phyloP scores from a whole-genome alignment of 2,113 vertebrate species.

The Trichechus manatus region DNA sequence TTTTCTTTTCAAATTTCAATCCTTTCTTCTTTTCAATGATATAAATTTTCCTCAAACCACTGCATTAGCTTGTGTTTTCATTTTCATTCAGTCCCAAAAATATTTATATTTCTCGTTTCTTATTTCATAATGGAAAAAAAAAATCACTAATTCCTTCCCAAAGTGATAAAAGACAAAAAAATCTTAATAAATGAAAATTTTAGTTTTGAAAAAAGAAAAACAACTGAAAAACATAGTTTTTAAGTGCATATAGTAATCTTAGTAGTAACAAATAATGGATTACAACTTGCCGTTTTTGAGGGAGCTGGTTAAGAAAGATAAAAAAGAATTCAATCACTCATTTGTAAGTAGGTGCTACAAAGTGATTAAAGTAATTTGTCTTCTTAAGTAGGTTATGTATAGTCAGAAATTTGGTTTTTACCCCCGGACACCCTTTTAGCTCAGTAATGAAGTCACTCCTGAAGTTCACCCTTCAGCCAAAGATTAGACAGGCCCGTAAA shows the following conservation, averaged over 20 bases:
- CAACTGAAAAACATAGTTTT: neutral
- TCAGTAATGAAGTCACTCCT: too few relatives aligned
- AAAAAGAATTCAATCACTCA: constrained; percentile 25
- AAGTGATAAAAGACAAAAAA: neutral
- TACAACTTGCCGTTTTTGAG: neutral
- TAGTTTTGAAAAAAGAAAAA: neutral
- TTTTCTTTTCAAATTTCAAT: neutral
- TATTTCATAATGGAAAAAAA: neutral
- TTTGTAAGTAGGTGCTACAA: neutral
- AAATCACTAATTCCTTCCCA: neutral
- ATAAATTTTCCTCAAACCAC: neutral
- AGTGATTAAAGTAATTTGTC: neutral
- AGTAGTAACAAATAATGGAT: neutral
- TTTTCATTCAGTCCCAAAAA: neutral
- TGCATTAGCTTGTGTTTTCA: neutral
- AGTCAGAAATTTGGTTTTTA: constrained; percentile 8
- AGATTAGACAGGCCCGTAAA: too few relatives aligned
- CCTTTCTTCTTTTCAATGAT: neutral
- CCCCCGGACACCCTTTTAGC: too few relatives aligned
- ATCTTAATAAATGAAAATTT: constrained; percentile 25
- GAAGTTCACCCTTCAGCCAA: too few relatives aligned
- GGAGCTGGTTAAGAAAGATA: neutral
- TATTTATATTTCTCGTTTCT: neutral
- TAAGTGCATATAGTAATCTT: neutral
- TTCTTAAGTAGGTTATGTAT: neutral